Evolutionary conservation across 1,140 invertebrate genomes (phyloP).

Genomic region (Drosophila parvula): DNA sequence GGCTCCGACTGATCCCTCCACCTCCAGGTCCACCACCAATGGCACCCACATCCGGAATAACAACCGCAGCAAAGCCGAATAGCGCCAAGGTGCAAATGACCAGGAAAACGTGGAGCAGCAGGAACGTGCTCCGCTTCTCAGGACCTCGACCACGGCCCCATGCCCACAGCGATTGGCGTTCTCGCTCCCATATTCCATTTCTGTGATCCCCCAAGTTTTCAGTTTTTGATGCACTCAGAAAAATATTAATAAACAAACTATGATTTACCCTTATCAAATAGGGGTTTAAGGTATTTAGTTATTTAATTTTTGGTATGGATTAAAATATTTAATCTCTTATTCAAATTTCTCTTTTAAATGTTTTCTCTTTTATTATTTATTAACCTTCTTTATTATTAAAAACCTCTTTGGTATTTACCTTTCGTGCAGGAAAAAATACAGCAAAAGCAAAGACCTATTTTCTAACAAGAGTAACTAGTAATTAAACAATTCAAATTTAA

Average conservation of each 20-base stretch:
- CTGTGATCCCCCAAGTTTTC: slow-evolving; percentile 4
- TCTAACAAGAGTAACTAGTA: not conserved
- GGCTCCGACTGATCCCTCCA: slow-evolving; percentile 3
- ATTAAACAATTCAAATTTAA: no score
- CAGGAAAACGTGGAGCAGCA: slow-evolving; percentile 36
- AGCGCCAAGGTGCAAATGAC: slow-evolving; percentile 79
- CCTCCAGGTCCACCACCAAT: not conserved
- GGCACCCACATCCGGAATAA: slow-evolving; percentile 24
- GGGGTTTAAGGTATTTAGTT: no score
- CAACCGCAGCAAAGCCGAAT: slow-evolving; percentile 68
- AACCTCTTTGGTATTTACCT: no score
- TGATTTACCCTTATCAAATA: no score
- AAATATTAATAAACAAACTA: not conserved
- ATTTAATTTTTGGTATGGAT: no score
- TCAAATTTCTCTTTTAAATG: no score
- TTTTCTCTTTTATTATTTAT: no score
- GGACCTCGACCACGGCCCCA: slow-evolving; percentile 29
- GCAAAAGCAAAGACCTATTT: not conserved
- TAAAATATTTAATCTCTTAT: no score
- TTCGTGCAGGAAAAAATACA: not conserved
- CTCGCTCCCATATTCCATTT: slow-evolving; percentile 11
- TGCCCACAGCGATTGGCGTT: slow-evolving; percentile 27
- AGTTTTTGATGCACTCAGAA: slow-evolving; percentile 5
- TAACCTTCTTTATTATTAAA: no score
- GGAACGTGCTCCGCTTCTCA: slow-evolving; percentile 33